These are phyloP conservation scores for Megaceryle torquata DNA, from an alignment of 2,113 vertebrate species.

Conservation along the genomic window DNA sequence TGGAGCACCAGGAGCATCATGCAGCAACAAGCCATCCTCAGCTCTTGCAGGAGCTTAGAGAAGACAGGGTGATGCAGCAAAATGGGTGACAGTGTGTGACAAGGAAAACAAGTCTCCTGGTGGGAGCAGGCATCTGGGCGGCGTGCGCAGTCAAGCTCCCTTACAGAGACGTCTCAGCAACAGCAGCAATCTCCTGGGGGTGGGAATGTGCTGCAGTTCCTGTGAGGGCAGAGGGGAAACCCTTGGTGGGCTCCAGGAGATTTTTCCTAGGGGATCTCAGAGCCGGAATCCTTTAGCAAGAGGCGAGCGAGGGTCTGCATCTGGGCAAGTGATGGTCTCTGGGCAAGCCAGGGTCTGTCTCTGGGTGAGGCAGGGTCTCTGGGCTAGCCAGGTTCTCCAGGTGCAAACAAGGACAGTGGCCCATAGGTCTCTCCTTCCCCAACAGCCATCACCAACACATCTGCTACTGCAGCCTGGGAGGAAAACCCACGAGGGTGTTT, in stretches of 20 bases:
- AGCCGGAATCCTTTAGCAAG: neutral
- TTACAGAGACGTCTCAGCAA: neutral
- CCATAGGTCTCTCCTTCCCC: neutral
- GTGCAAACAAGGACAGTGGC: too few species aligned
- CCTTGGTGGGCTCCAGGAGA: neutral
- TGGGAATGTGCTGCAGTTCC: neutral
- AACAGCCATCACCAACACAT: fast-evolving
- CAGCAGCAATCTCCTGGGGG: neutral
- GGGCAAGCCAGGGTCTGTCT: neutral
- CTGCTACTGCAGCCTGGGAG: neutral
- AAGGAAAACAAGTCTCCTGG: neutral
- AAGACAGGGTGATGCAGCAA: fast-evolving
- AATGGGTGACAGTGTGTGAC: neutral
- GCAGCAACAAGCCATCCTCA: fast-evolving
- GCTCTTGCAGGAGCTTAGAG: neutral
- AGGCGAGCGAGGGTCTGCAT: neutral
- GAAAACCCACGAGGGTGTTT: neutral
- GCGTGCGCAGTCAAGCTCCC: neutral
- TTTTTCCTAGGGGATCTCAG: neutral
- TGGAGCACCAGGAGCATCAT: fast-evolving
- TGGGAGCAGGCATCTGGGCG: neutral
- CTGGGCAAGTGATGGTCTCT: neutral
- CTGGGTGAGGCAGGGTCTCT: neutral
- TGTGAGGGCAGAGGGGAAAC: fast-evolving
- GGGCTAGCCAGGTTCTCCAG: neutral